Evolutionary conservation across 2,113 vertebrate genomes (phyloP).

Genomic region (Mastomys natalensis): DNA sequence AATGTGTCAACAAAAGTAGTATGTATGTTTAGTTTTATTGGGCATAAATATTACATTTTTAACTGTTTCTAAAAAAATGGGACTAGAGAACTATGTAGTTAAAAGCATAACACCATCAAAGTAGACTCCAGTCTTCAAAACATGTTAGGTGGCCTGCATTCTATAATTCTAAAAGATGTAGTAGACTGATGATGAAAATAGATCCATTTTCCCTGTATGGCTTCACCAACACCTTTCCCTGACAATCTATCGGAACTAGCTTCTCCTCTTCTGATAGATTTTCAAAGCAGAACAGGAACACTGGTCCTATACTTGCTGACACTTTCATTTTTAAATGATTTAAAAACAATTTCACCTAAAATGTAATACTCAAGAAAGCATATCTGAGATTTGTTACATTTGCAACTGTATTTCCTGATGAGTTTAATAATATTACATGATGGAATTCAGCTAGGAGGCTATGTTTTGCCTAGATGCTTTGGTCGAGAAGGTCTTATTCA

Average conservation of each 20-base stretch:
- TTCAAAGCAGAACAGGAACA: not conserved
- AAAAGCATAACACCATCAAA: not conserved
- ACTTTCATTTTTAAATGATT: not conserved
- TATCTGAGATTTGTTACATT: not conserved
- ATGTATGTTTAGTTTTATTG: not conserved
- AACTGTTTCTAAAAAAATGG: not conserved
- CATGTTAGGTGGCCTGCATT: not conserved
- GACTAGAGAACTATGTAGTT: not conserved
- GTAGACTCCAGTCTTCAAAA: not conserved
- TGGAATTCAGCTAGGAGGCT: not conserved
- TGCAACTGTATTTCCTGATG: not conserved
- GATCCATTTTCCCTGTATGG: not conserved
- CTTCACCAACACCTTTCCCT: accelerated
- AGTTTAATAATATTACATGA: not conserved
- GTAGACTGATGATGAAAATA: not conserved
- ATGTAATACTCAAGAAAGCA: not conserved
- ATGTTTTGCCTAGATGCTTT: not conserved
- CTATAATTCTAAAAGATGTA: not conserved
- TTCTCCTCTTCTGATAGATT: not conserved
- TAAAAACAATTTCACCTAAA: not conserved
- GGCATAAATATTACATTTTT: not conserved
- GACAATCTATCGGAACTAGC: not conserved
- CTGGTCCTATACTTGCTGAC: not conserved
- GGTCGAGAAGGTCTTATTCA: not conserved
- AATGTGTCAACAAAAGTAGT: not conserved